Base-by-base conservation (phyloP, 2,888 invertebrate genomes). In the Germaria angustata region DNA sequence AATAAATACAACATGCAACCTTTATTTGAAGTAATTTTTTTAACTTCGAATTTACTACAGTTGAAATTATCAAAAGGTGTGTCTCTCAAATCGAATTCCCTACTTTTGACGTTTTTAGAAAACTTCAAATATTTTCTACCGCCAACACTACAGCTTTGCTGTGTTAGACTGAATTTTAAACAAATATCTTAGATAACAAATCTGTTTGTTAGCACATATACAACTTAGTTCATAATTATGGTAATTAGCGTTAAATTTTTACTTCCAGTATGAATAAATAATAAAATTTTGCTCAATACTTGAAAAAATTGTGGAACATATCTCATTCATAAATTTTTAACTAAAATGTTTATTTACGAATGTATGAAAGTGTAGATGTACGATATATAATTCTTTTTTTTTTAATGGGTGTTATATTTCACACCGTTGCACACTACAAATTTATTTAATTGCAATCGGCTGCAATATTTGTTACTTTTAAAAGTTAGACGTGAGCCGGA, bases 301-400 rank as follows among this genome's bases (percentile, higher is more conserved):
- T 89, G 89, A 89, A 88, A 89, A 89, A 88, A 89, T 89, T 88
- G 87, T 88, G 86, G 71, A 55, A 32, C 13, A 69, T 69, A 55
- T 32, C 36, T 49, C 71, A 72, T 51, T 72, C 49, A 72, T 51
- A 59, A 59, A 49, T 59, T 59, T 71, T 7, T n/a, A 46, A 59
- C 6, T n/a, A n/a, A n/a, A n/a, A n/a, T 28, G 1, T 55, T 32
- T 28, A 28, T 20, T 28, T 44, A 17, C 7, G 5, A 20, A 3
- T 15, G 1, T 11, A 57, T 20, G 13, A 20, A 20, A 17, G 11
- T 32, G n/a, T 34, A 1, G 32, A 3, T 41, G 9, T 24, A 2
- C 32, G 5, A 17, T 44, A 15, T 4, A 3, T 15, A 7, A 11
- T 57, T 17, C 17, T 34, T 39, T 13, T 34, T 46, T 55, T 20